These are phyloP conservation scores for Troilus luridus DNA, from an alignment of 2,888 invertebrate genomes.

Conservation along the genomic window DNA sequence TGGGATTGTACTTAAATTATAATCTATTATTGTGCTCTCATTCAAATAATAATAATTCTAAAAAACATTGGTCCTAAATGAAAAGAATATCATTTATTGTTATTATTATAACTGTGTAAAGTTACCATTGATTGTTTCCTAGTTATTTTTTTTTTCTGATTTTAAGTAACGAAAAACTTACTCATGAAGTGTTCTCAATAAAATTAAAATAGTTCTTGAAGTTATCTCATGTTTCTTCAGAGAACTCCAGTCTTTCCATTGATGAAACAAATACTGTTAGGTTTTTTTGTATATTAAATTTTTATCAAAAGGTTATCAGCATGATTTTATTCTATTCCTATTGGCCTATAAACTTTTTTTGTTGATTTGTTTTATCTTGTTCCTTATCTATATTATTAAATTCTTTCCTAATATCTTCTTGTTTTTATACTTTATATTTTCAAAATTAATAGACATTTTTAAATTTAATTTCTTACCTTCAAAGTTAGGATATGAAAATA, in stretches of 20 bases:
- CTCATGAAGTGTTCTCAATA: neutral
- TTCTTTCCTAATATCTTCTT: neutral
- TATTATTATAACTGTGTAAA: neutral
- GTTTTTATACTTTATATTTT: neutral
- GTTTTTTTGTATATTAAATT: neutral
- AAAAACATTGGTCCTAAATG: neutral
- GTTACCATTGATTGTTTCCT: neutral
- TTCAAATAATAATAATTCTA: neutral
- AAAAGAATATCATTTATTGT: neutral
- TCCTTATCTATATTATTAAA: neutral
- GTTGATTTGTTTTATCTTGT: neutral
- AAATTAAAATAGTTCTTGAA: neutral
- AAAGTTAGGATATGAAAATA: no score
- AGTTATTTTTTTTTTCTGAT: neutral
- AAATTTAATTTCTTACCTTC: neutral
- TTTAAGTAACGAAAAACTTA: neutral
- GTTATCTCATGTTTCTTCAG: neutral
- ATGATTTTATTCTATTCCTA: neutral
- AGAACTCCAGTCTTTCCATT: neutral
- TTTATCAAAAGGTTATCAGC: slow-evolving; percentile 28
- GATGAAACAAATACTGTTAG: neutral
- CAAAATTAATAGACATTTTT: neutral
- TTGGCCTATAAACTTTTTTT: neutral
- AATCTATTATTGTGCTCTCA: neutral
- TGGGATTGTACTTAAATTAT: neutral